A percentile compares a stretch with the other conserved stretches of the same genome.
These are phyloP conservation scores for Dryadula phaetusa DNA, from an alignment of 2,888 invertebrate species.

Conservation along the genomic window DNA sequence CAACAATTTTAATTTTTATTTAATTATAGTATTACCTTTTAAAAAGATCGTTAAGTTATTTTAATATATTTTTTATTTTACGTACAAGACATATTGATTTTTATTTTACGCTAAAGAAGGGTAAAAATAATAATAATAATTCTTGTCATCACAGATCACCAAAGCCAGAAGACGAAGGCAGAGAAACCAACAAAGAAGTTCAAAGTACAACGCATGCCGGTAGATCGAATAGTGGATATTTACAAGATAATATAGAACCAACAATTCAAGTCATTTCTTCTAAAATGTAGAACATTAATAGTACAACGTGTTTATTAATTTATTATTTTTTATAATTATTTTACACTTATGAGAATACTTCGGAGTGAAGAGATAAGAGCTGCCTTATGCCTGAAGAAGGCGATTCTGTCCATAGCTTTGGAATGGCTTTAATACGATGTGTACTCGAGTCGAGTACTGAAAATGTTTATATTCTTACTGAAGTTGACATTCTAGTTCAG, in stretches of 20 bases:
- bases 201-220: constrained; percentile 1
- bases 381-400: background rate
- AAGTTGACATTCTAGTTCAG: no score
- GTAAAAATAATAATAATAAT: no score
- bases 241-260: constrained; percentile 59
- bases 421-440: no score
- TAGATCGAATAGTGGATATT: constrained; percentile 43
- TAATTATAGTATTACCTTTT: no score
- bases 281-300: constrained; percentile 54
- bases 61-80: no score
- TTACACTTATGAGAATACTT: background rate
- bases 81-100: no score
- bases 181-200: constrained; percentile 26
- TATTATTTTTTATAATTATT: background rate
- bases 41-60: no score
- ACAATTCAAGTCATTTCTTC: constrained; percentile 58
- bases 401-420: background rate
- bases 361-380: background rate
- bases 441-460: no score
- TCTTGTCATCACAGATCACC: background rate
- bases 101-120: no score
- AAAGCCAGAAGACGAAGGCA: background rate
- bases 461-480: no score
- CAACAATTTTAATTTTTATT: no score
- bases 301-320: background rate